These are phyloP conservation scores for Hafferia zeledoni DNA, from an alignment of 2,797 vertebrate species.

Conservation along the genomic window DNA sequence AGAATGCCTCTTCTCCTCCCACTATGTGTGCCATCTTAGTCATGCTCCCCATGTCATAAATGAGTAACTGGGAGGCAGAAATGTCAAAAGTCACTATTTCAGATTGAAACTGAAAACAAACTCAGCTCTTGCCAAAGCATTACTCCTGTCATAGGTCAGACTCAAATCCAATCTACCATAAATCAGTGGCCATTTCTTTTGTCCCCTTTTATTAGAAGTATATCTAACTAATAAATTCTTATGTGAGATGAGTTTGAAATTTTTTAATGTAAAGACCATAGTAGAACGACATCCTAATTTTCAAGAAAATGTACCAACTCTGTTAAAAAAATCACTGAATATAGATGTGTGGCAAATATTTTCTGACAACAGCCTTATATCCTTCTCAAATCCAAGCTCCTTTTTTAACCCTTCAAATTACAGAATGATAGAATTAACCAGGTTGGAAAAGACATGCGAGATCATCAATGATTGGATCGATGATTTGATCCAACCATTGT, in stretches of 20 bases:
- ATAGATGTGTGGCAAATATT: background rate
- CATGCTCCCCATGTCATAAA: background rate
- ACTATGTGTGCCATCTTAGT: background rate
- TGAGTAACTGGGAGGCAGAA: background rate
- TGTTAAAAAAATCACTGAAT: background rate
- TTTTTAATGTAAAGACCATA: background rate
- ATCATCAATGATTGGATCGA: no score
- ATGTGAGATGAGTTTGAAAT: background rate
- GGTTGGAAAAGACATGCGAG: no score
- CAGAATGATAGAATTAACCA: no score
- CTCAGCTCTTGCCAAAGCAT: background rate
- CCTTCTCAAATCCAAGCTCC: background rate
- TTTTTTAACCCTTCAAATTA: background rate
- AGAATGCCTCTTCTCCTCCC: background rate
- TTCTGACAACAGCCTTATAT: background rate
- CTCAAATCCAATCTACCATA: background rate
- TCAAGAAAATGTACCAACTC: background rate
- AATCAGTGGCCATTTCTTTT: background rate
- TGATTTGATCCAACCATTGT: no score
- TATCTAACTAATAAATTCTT: background rate
- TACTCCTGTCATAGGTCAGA: background rate
- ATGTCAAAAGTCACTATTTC: background rate
- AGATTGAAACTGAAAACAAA: background rate
- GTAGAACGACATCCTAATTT: background rate
- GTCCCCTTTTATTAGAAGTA: background rate